Conservation (phyloP, 2,113 vertebrate species). For the Malurus elegans region DNA sequence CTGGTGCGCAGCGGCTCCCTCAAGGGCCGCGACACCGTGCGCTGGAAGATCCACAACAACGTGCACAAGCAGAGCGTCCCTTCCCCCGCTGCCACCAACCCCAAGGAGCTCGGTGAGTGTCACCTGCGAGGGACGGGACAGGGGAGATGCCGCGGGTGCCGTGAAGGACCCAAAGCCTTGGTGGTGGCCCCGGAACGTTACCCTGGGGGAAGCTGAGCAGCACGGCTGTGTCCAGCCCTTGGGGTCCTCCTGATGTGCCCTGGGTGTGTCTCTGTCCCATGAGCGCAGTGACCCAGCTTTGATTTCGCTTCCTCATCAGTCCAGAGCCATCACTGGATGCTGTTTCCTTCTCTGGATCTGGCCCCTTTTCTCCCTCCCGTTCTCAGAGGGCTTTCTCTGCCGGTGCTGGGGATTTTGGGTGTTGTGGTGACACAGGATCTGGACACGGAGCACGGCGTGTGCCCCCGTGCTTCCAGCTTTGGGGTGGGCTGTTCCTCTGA, state of each 20-base stretch:
- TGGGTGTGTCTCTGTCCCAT: neutral
- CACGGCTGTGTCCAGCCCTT: neutral
- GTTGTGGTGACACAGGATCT: too few relatives aligned
- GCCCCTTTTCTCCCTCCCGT: neutral
- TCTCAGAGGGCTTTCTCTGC: neutral
- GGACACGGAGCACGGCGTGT: fast-evolving
- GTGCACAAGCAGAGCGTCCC: conserved; percentile 79
- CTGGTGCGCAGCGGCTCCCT: conserved; percentile 85
- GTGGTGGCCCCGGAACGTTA: neutral
- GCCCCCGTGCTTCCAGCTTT: neutral
- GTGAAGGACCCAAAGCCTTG: fast-evolving
- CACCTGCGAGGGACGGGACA: fast-evolving
- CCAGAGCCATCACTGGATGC: neutral
- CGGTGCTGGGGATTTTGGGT: neutral
- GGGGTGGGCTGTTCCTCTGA: neutral
- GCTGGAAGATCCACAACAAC: conserved; percentile 94
- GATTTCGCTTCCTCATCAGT: neutral
- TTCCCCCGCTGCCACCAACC: conserved; percentile 70
- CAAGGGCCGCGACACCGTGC: conserved; percentile 85
- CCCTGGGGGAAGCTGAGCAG: neutral
- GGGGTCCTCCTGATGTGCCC: neutral
- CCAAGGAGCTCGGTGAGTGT: conserved; percentile 83
- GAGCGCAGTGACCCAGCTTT: neutral
- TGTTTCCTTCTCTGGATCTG: neutral
- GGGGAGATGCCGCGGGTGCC: neutral